Conservation (phyloP, 1,140 invertebrate species). For the Drosophila mauritiana region DNA sequence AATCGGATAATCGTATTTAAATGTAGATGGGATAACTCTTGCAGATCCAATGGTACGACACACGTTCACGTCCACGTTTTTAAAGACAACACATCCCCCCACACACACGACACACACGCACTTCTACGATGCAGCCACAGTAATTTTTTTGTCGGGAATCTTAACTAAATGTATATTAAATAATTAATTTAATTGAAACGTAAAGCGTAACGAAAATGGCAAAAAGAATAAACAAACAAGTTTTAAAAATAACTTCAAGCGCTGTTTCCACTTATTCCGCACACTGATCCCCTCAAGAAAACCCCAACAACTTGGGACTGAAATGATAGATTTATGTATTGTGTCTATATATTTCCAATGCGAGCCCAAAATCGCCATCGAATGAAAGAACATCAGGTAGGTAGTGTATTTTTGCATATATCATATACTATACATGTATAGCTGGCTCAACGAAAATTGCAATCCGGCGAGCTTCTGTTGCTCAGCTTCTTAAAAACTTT, state of each 20-base stretch:
- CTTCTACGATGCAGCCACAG: constrained; percentile 29
- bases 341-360: too few species aligned
- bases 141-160: constrained; percentile 58
- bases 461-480: background rate
- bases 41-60: constrained; percentile 18
- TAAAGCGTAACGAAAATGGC: constrained; percentile 9
- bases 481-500: background rate
- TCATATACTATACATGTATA: constrained; percentile 30
- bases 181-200: constrained; percentile 65
- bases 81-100: constrained; percentile 20
- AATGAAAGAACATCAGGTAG: background rate
- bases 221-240: constrained; percentile 52
- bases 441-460: background rate
- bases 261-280: background rate
- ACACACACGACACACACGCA: constrained; percentile 13
- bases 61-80: constrained; percentile 31
- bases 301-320: too few species aligned
- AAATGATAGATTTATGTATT: background rate
- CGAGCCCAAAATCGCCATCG: background rate
- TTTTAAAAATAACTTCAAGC: constrained; percentile 29
- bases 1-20: constrained; percentile 35
- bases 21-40: constrained; percentile 23
- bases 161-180: constrained; percentile 78
- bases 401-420: constrained; percentile 40
- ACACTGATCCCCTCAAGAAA: too few species aligned